A percentile compares a stretch with the other conserved stretches of the same genome.
Conservation (phyloP, 2,797 vertebrate genomes). For the Cheracebus regulus region DNA sequence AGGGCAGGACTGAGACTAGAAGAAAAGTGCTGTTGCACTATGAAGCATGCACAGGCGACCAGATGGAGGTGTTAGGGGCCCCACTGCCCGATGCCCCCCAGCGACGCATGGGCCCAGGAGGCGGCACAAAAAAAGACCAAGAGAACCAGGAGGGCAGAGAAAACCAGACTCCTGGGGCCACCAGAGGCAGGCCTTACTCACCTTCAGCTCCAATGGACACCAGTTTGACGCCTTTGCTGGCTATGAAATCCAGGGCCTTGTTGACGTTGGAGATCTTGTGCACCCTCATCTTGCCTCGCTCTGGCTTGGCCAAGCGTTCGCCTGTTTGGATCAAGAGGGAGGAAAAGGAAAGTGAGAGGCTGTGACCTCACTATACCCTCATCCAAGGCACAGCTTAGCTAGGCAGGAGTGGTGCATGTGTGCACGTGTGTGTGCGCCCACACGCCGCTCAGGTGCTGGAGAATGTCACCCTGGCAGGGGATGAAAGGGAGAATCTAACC, state of each 20-base stretch:
- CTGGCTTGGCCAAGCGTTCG: constrained; percentile 93
- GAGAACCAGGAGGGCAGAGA: neutral
- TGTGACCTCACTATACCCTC: neutral
- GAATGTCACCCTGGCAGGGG: too few relatives aligned
- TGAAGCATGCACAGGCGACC: neutral
- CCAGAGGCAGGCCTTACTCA: constrained; percentile 74
- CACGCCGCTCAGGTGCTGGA: neutral
- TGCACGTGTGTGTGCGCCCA: rapidly evolving
- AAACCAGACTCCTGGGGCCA: neutral
- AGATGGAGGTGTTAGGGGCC: neutral
- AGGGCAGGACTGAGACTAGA: neutral
- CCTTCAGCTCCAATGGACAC: constrained; percentile 94
- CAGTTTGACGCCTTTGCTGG: constrained; percentile 93
- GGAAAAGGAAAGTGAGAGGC: neutral
- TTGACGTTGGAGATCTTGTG: constrained; percentile 96
- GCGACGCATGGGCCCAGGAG: neutral
- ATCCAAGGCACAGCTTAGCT: neutral
- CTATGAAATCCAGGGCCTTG: constrained; percentile 93
- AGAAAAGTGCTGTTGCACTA: neutral
- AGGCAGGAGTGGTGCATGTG: neutral
- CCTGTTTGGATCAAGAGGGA: constrained; percentile 79
- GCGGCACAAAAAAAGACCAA: neutral
- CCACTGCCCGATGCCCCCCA: neutral
- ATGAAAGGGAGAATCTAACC: rapidly evolving
- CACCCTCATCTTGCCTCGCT: constrained; percentile 93